Evolutionary conservation across 2,888 invertebrate species (phyloP).

Genomic region (Isotomurus palustris): DNA sequence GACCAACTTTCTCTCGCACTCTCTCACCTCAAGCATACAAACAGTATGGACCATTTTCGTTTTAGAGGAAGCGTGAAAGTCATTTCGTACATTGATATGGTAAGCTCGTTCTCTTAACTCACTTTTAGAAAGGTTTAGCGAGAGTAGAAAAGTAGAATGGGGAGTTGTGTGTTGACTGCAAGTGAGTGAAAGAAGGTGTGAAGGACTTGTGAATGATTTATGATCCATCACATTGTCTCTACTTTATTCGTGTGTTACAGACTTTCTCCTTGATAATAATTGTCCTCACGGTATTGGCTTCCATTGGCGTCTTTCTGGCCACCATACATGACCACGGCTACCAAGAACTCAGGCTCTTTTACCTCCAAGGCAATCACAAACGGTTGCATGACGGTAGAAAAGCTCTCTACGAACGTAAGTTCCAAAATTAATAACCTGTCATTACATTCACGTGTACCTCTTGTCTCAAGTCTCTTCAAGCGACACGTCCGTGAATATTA

Average conservation of each 20-base stretch:
- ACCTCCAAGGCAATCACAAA: conserved; percentile 17
- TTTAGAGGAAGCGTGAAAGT: conserved; percentile 31
- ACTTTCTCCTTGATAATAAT: conserved; percentile 35
- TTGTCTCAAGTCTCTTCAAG: no score
- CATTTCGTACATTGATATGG: conserved; percentile 35
- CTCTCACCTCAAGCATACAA: neutral
- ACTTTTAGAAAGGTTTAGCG: neutral
- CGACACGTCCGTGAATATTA: neutral
- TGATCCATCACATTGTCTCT: no score
- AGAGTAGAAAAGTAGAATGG: neutral
- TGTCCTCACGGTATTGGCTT: conserved; percentile 33
- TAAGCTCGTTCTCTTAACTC: conserved; percentile 4
- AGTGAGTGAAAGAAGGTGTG: no score
- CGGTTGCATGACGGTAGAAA: conserved; percentile 12
- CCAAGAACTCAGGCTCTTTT: conserved; percentile 27
- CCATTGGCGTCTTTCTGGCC: conserved; percentile 31
- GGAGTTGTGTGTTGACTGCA: no score
- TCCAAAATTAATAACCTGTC: neutral
- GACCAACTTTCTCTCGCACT: neutral
- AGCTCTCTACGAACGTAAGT: conserved; percentile 23
- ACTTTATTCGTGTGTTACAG: no score
- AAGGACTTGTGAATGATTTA: no score
- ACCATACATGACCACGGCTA: conserved; percentile 35
- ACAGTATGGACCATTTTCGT: conserved; percentile 32
- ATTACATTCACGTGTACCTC: no score